phyloP scores from a whole-genome alignment of 35 echinoderm and acorn worm genomes.

The Hemicentrotus pulcherrimus region DNA sequence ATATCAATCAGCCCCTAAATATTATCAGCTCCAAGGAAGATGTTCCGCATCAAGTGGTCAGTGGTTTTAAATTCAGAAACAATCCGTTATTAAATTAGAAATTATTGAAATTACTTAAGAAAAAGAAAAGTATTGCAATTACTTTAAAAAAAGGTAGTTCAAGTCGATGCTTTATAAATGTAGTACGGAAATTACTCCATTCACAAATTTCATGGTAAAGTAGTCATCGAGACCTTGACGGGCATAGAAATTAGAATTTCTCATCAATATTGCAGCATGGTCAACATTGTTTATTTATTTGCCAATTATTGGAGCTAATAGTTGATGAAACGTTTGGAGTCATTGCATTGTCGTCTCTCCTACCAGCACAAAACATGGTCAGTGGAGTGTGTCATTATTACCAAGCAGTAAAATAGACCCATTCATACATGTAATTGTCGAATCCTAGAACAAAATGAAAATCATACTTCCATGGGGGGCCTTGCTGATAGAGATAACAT shows the following conservation, averaged over 20 bases:
- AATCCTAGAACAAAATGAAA: background rate
- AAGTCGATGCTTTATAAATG: background rate
- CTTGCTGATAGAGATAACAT: background rate
- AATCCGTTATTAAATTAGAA: background rate
- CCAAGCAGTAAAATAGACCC: background rate
- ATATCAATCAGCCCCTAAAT: too few relatives aligned
- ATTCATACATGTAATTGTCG: conserved; percentile 14
- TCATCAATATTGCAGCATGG: background rate
- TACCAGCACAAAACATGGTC: background rate
- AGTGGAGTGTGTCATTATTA: background rate
- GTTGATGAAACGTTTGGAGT: background rate
- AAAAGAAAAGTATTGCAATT: background rate
- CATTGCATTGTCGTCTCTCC: background rate
- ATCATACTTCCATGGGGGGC: background rate
- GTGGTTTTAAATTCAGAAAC: background rate
- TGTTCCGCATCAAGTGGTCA: background rate
- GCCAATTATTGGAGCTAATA: conserved; percentile 11
- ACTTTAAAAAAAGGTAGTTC: background rate
- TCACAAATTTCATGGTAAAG: background rate
- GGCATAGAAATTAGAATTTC: background rate
- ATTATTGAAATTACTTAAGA: background rate
- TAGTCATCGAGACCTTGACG: background rate
- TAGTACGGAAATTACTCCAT: background rate
- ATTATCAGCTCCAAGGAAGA: background rate
- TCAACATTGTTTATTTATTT: conserved; percentile 20